phyloP scores from a whole-genome alignment of 2,888 invertebrate species.

The Oligia fasciuncula region DNA sequence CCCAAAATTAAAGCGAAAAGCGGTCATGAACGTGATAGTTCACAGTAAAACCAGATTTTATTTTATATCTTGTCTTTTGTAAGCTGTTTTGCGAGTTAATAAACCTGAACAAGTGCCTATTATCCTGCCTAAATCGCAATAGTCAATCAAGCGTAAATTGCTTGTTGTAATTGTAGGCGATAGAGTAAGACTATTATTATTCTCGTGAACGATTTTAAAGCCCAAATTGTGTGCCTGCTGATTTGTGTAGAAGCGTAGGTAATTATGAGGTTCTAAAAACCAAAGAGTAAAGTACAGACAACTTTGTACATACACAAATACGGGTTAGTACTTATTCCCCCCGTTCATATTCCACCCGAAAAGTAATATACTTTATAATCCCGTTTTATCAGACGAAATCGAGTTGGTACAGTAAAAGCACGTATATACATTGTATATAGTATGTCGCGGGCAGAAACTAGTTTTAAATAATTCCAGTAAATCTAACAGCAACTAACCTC shows the following conservation, averaged over 20 bases:
- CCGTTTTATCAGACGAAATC: too few species aligned
- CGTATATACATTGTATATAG: too few species aligned
- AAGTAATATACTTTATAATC: too few species aligned
- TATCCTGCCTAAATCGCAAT: conserved; percentile 22
- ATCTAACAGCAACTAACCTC: not conserved
- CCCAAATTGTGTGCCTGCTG: not conserved
- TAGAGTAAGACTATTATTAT: conserved; percentile 16
- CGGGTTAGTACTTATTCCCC: too few species aligned
- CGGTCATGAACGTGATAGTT: conserved; percentile 55
- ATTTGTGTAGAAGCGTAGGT: conserved; percentile 6
- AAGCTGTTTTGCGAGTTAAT: conserved; percentile 14
- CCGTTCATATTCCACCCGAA: too few species aligned
- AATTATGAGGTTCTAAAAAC: not conserved
- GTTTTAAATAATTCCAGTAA: not conserved
- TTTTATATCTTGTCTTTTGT: conserved; percentile 15
- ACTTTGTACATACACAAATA: not conserved
- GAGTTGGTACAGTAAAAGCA: too few species aligned
- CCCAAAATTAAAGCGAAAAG: conserved; percentile 38
- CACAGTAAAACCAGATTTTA: conserved; percentile 15
- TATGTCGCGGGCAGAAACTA: not conserved
- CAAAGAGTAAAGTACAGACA: not conserved
- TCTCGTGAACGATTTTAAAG: conserved; percentile 2
- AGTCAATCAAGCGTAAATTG: conserved; percentile 35
- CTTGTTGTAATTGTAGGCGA: conserved; percentile 30
- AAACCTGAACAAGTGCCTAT: conserved; percentile 24